These are phyloP conservation scores for Borostomias antarcticus DNA, from an alignment of 2,797 vertebrate species.

Conservation along the genomic window DNA sequence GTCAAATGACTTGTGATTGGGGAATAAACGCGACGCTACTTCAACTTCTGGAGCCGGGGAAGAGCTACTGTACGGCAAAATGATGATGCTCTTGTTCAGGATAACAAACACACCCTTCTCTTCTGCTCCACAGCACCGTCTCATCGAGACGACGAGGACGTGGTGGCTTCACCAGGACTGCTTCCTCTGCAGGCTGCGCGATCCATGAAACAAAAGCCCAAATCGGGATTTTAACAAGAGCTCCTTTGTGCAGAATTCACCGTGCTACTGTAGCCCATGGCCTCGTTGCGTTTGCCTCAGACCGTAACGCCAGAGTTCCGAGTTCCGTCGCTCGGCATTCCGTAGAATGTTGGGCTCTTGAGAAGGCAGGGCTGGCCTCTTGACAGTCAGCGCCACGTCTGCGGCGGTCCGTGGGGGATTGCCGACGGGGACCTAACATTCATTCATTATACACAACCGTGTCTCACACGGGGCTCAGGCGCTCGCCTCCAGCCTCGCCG, in stretches of 20 bases:
- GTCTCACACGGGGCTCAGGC: constrained; percentile 44
- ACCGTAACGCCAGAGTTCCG: background rate
- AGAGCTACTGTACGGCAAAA: background rate
- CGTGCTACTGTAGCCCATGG: constrained; percentile 25
- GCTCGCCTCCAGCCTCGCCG: constrained; percentile 46
- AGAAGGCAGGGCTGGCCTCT: constrained; percentile 45
- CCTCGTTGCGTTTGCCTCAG: constrained; percentile 31
- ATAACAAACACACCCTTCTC: background rate
- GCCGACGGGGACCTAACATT: constrained; percentile 36
- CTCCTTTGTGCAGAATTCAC: constrained; percentile 36
- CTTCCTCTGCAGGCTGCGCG: constrained; percentile 54
- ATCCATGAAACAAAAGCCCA: constrained; percentile 60
- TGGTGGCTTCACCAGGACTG: constrained; percentile 62
- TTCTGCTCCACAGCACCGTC: background rate
- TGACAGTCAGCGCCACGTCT: constrained; percentile 46
- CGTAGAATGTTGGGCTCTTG: background rate
- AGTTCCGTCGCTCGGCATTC: background rate
- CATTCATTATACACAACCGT: constrained; percentile 63
- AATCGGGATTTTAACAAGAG: constrained; percentile 49
- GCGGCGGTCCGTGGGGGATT: constrained; percentile 52
- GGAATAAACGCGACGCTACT: constrained; percentile 71
- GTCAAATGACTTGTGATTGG: constrained; percentile 71
- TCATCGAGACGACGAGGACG: background rate
- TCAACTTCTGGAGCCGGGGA: constrained; percentile 5
- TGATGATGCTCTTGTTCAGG: background rate